These are phyloP conservation scores for Hetaerina titia DNA, from an alignment of 2,888 invertebrate species.

Conservation along the genomic window DNA sequence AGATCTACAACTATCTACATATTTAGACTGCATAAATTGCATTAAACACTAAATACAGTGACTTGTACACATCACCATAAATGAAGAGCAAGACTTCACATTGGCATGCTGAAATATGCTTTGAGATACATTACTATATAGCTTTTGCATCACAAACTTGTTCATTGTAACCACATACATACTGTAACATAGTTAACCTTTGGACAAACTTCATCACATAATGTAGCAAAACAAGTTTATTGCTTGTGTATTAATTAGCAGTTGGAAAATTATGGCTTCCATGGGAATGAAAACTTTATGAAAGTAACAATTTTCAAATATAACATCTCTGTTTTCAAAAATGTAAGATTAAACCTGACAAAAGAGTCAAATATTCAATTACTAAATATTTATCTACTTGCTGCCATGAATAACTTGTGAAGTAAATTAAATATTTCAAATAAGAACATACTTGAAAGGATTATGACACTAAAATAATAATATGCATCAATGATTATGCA, in stretches of 20 bases:
- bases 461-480: not conserved
- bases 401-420: not conserved
- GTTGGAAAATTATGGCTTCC: slow-evolving; percentile 6
- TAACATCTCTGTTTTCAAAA: no score
- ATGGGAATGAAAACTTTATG: slow-evolving; percentile 3
- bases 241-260: not conserved
- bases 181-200: not conserved
- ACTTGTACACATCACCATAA: not conserved
- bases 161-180: not conserved
- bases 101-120: not conserved
- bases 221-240: not conserved
- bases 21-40: not conserved
- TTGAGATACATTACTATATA: not conserved
- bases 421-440: not conserved
- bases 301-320: no score
- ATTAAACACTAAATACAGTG: not conserved
- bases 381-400: not conserved
- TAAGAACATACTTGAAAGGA: not conserved
- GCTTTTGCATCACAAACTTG: slow-evolving; percentile 8
- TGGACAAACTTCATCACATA: not conserved
- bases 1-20: slow-evolving; percentile 16
- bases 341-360: no score
- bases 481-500: not conserved
- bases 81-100: not conserved
- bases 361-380: no score